Base-by-base conservation (phyloP, 1,140 invertebrate species). In the Trigoniulus corallinus region DNA sequence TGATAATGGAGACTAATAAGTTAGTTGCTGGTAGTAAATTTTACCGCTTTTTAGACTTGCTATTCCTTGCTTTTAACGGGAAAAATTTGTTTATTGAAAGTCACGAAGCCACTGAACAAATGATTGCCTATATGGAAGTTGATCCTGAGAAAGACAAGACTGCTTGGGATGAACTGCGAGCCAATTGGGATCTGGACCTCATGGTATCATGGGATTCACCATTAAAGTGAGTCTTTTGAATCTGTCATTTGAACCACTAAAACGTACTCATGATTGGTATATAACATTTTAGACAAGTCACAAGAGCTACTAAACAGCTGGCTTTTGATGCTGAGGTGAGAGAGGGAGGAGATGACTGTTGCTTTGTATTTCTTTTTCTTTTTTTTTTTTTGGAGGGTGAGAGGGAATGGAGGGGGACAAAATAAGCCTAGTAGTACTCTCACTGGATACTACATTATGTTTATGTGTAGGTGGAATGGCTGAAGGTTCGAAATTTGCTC, bases 151-250 rank as follows among this genome's bases (percentile, higher is more conserved):
- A 74, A 55, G 73, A 77, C 61, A 63, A 68, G 21, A 68, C 57
- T 26, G 51, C 69, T 47, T 74, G 69, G 67, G 61, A 69, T 45
- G 58, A 68, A 44, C 57, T 78, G 1, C 59, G 69, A 53, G 76
- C 78, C 59, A 78, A 79, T 62, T 61, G 77, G 43, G 75, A 79
- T 62, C 66, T 76, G 45, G 48, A 55, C 24, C 58, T 69, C 22
- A 59, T 68, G 53, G 48, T 58, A 20, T 57, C 59, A 43, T 69
- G 65, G 64, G 68, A 69, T 20, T 60, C 62, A 23, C 56, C 59
- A 13, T 51, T 56, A 27, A 58, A 56, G 63, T 64, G 55, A 56
- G 55, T 48, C 42, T 40, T 47, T 20, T 25, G 52, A 18, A 4
- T 55, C 26, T 22, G 15, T 21, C n/a, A n/a, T n/a, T n/a, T n/a